phyloP scores from a whole-genome alignment of 2,113 vertebrate species.

The Sceloporus tristichus region DNA sequence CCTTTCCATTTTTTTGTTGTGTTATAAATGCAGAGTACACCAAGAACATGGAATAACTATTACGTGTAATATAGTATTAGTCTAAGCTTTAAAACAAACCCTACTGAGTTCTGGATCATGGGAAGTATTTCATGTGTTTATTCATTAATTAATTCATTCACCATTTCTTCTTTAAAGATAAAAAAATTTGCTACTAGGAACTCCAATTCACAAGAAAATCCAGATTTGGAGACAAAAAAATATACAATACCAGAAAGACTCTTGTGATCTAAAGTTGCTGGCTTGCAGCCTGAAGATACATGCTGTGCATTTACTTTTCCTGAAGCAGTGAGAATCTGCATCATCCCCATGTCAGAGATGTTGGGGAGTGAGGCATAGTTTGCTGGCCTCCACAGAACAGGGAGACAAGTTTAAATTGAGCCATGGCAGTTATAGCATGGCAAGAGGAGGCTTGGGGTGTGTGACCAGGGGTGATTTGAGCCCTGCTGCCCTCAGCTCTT shows the following conservation, averaged over 20 bases:
- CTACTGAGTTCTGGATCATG: conserved; percentile 1
- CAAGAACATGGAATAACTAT: neutral
- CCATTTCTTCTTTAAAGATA: neutral
- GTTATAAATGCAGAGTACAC: neutral
- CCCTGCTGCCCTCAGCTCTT: too few species aligned
- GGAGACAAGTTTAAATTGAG: too few species aligned
- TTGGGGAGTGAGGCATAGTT: too few species aligned
- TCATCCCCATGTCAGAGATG: too few species aligned
- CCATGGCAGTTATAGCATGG: too few species aligned
- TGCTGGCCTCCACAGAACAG: too few species aligned
- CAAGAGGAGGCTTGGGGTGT: too few species aligned
- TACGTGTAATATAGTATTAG: neutral
- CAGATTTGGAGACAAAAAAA: neutral
- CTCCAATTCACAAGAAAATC: neutral
- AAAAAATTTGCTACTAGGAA: neutral
- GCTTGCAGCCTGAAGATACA: neutral
- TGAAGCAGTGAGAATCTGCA: neutral
- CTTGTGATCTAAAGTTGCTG: too few species aligned
- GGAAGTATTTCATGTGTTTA: neutral
- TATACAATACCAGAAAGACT: neutral
- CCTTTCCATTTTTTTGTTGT: conserved; percentile 12
- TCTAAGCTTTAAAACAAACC: neutral
- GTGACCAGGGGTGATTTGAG: too few species aligned
- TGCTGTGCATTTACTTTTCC: neutral
- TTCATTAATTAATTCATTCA: neutral